Evolutionary conservation across 2,797 vertebrate species (phyloP), one percentile per base, ranked within the genome.

Genomic region (Pseudomugil gertrudae): DNA sequence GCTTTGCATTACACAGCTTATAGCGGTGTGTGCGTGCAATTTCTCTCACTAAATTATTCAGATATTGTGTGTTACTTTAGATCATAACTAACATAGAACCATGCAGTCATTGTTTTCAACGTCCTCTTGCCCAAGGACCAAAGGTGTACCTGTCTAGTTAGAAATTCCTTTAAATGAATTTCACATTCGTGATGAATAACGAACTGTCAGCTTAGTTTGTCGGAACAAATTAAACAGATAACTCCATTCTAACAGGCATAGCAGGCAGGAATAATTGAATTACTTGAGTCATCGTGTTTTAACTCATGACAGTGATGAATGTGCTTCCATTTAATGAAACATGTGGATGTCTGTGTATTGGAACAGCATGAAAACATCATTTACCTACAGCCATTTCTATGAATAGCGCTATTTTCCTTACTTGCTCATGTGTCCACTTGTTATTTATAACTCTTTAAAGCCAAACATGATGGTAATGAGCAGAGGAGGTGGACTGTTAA

Each of bases 241-340:
- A 47, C 43, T 47, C n/a, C 43, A 9, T 47, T 8, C 43, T 47
- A 21, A 47, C n/a, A n/a, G 40, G 19, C 19, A 47, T 47, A 21
- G 43, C 21, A n/a, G n/a, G 9, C n/a, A 47, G n/a, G 19, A 47
- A 21, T 47, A 47, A 47, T 47, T 21, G 8, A 47, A 47, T 50
- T 26, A 50, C 47, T 50, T 24, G 23, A 26, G 47, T 50, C 23
- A 26, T 29, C 43, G 10, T 52, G 50, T 52, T 29, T 14, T 27
- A 15, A 29, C 50, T 29, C 8, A 17, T 27, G 24, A 52, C 26
- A 29, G 14, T 52, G 5, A 52, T 15, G 26, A 52, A 52, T 50
- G 43, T 50, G 47, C 47, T 24, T 26, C 24, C 47, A 15, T 27
- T 52, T 52, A 52, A 26, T 52, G 50, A 29, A 52, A 29, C 50